A percentile compares a stretch with the other conserved stretches of the same genome.
Conservation (phyloP, 2,113 vertebrate species). For the Bubalus kerabau region DNA sequence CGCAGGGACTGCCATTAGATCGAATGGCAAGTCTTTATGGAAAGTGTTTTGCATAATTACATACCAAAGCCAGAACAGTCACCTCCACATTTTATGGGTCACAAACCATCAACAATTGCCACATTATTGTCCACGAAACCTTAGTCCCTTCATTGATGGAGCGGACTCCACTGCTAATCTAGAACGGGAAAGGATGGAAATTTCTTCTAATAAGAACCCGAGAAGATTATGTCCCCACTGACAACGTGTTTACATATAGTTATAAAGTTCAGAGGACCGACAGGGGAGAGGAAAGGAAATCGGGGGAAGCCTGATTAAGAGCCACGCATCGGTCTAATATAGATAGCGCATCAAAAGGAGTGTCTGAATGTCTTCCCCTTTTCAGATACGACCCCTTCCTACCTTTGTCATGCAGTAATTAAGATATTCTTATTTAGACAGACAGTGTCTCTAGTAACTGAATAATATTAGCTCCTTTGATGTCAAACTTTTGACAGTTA, state of each 20-base stretch:
- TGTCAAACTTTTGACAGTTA: constrained; percentile 86
- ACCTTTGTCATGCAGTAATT: constrained; percentile 85
- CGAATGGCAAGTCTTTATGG: constrained; percentile 99
- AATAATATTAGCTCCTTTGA: constrained; percentile 85
- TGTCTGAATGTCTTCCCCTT: constrained; percentile 75
- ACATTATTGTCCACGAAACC: constrained; percentile 98
- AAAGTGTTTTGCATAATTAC: constrained; percentile 99
- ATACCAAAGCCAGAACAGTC: constrained; percentile 99
- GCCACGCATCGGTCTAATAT: constrained; percentile 74
- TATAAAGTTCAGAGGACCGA: constrained; percentile 89
- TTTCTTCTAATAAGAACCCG: constrained; percentile 89
- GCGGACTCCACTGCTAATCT: constrained; percentile 89
- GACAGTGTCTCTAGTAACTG: constrained; percentile 83
- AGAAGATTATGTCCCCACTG: constrained; percentile 91
- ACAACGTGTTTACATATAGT: constrained; percentile 94
- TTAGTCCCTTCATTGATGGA: constrained; percentile 90
- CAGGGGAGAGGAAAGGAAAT: constrained; percentile 73
- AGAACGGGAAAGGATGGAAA: constrained; percentile 89
- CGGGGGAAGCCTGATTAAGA: constrained; percentile 80
- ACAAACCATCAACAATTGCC: constrained; percentile 99
- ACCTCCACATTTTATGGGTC: constrained; percentile 99
- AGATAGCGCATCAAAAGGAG: constrained; percentile 80
- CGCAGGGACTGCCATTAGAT: constrained; percentile 99
- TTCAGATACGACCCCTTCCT: constrained; percentile 77
- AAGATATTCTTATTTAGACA: constrained; percentile 85